Conservation (phyloP, 2,797 vertebrate species). For the Cuculus canorus region DNA sequence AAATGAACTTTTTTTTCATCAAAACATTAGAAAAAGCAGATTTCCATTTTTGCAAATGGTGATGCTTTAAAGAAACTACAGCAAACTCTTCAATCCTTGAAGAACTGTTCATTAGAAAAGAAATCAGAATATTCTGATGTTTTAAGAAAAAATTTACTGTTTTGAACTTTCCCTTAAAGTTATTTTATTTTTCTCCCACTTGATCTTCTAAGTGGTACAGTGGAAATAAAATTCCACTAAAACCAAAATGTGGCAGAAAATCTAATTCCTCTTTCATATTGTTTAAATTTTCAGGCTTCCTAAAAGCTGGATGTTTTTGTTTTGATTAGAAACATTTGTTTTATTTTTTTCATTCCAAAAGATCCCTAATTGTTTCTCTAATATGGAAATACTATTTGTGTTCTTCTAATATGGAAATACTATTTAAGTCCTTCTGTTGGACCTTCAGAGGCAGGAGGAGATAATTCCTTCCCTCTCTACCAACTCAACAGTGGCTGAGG, state of each 20-base stretch:
- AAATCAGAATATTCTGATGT: neutral
- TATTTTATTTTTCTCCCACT: neutral
- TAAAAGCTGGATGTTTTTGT: neutral
- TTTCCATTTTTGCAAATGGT: constrained; percentile 1
- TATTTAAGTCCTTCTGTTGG: neutral
- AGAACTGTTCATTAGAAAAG: neutral
- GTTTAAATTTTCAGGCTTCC: neutral
- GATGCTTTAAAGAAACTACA: neutral
- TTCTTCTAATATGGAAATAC: neutral
- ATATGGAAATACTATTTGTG: neutral
- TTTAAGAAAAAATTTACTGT: neutral
- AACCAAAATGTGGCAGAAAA: neutral
- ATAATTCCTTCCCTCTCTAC: neutral
- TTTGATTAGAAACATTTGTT: neutral
- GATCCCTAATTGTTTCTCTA: neutral
- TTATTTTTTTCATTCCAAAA: neutral
- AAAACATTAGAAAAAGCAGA: neutral
- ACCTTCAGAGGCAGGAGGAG: neutral
- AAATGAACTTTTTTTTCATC: neutral
- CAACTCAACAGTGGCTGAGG: neutral
- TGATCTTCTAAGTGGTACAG: neutral
- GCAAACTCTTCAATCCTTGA: neutral
- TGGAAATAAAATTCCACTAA: neutral
- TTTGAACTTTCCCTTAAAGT: constrained; percentile 20
- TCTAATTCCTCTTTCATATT: neutral